phyloP scores from a whole-genome alignment of 2,113 vertebrate genomes.

The Dicaeum eximium region DNA sequence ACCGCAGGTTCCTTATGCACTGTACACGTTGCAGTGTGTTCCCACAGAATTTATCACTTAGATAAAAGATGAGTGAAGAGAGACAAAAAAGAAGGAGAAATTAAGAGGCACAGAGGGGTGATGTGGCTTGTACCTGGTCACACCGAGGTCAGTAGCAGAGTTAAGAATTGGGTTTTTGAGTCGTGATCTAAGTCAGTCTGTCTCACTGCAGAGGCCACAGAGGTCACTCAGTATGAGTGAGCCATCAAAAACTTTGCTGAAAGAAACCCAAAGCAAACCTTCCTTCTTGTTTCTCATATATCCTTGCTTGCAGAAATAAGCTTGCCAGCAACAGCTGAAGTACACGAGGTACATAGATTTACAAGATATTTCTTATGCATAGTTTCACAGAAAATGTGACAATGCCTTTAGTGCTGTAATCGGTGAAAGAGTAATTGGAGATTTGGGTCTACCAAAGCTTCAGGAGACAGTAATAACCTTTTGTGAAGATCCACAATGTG shows the following conservation, averaged over 20 bases:
- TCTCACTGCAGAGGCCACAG: background rate
- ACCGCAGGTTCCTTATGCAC: background rate
- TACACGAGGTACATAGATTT: background rate
- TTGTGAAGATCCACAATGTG: background rate
- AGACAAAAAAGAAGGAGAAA: slow-evolving; percentile 6
- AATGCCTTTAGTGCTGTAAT: background rate
- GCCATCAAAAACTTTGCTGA: background rate
- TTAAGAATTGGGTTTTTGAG: background rate
- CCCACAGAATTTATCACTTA: background rate
- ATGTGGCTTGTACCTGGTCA: background rate
- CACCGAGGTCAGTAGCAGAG: slow-evolving; percentile 1
- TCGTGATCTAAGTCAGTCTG: background rate
- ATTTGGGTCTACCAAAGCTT: background rate
- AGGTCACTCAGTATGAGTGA: background rate
- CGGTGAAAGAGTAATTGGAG: background rate
- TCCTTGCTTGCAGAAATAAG: background rate
- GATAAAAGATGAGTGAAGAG: slow-evolving; percentile 12
- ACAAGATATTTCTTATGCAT: background rate
- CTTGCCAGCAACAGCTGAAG: background rate
- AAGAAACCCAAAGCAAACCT: background rate
- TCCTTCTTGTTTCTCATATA: background rate
- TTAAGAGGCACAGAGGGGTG: background rate
- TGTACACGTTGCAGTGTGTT: background rate
- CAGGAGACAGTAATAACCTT: background rate
- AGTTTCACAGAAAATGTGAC: background rate